Percentiles rank a stretch among this genome's conserved stretches.
Conservation (phyloP, 2,888 invertebrate genomes). For the Aproaerema taeniolella region DNA sequence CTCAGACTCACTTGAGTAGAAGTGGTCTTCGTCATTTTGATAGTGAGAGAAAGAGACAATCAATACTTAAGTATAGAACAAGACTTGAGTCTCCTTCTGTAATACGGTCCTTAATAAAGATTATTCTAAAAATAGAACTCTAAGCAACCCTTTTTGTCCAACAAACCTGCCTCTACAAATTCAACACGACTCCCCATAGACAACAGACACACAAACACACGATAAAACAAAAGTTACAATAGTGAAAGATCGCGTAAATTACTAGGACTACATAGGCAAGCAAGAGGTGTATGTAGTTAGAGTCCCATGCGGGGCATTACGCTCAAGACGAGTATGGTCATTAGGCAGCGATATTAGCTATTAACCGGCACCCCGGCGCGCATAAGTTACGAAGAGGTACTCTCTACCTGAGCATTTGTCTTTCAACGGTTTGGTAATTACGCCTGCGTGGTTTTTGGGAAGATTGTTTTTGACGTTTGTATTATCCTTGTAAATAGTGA, state of each 20-base stretch:
- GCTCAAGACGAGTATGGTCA: constrained; percentile 70
- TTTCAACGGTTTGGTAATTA: constrained; percentile 44
- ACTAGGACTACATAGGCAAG: constrained; percentile 31
- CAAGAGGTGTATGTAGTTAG: constrained; percentile 40
- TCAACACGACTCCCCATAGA: background rate
- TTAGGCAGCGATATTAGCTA: constrained; percentile 76
- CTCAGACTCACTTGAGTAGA: no score
- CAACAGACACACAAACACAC: constrained; percentile 16
- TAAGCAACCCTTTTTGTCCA: no score
- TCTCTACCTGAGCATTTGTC: constrained; percentile 42
- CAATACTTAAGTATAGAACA: no score
- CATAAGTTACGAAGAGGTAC: constrained; percentile 55
- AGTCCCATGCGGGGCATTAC: constrained; percentile 67
- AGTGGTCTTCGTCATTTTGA: no score
- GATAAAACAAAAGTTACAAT: constrained; percentile 21
- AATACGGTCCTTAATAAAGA: no score
- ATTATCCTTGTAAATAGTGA: no score
- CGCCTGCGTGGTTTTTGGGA: constrained; percentile 11
- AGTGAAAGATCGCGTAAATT: constrained; percentile 38
- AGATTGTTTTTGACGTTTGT: background rate
- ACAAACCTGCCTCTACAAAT: no score
- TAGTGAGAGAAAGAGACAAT: no score
- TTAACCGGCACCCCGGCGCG: constrained; percentile 60
- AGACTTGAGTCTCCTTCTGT: no score
- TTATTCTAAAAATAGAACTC: no score